These are phyloP conservation scores for Diogma glabrata DNA, from an alignment of 2,888 invertebrate species.

Conservation along the genomic window DNA sequence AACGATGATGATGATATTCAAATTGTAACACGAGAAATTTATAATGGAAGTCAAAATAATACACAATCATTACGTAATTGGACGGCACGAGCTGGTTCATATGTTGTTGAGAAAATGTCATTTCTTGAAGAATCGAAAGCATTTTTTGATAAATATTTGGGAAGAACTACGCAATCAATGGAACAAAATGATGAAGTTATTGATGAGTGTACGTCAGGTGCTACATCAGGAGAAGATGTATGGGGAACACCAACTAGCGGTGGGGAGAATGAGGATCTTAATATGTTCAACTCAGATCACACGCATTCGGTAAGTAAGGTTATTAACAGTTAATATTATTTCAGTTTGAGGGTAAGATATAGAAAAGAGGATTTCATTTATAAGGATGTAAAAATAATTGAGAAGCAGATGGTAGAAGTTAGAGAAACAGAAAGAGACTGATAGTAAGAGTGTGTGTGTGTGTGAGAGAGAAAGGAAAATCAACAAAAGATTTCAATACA, in stretches of 20 bases:
- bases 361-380: not conserved
- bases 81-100: conserved; percentile 70
- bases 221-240: conserved; percentile 73
- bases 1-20: conserved; percentile 18
- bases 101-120: conserved; percentile 71
- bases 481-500: not conserved
- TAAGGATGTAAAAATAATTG: no score
- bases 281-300: conserved; percentile 52
- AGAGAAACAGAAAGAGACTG: no score
- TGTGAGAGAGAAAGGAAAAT: not conserved
- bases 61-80: conserved; percentile 41
- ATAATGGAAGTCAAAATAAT: conserved; percentile 14
- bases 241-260: conserved; percentile 86
- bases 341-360: not conserved
- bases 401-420: no score
- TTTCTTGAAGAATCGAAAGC: conserved; percentile 49
- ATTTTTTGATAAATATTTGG: conserved; percentile 37
- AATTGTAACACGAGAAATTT: conserved; percentile 13
- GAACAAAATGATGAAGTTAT: conserved; percentile 39
- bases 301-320: conserved; percentile 50
- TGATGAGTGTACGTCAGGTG: conserved; percentile 67
- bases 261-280: conserved; percentile 60
- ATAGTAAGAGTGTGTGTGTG: no score
- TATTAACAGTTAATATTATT: no score
- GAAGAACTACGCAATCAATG: conserved; percentile 25